phyloP scores from a whole-genome alignment of 2,888 invertebrate genomes.

The Laothoe populi region DNA sequence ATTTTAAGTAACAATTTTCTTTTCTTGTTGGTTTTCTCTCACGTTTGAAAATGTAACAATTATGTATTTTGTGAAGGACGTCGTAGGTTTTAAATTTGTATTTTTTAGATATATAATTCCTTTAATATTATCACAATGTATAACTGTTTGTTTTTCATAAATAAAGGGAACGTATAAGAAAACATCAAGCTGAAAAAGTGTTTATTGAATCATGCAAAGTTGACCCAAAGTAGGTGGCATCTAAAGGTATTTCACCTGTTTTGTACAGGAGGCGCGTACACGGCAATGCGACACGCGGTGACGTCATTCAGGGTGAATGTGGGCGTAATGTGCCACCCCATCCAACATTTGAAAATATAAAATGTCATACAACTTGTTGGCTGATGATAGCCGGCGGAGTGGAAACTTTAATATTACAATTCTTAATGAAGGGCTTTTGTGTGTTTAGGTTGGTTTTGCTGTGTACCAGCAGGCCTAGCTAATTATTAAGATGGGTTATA shows the following conservation, averaged over 20 bases:
- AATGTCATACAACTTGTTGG: constrained; percentile 17
- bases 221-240: constrained; percentile 28
- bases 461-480: neutral
- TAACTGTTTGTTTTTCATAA: too few species aligned
- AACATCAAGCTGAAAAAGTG: too few species aligned
- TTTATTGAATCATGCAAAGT: too few species aligned
- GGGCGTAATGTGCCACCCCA: constrained; percentile 49
- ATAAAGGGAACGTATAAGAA: too few species aligned
- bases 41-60: too few species aligned
- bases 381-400: constrained; percentile 17
- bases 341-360: constrained; percentile 29
- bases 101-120: too few species aligned
- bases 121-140: too few species aligned
- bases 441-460: neutral
- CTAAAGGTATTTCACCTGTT: constrained; percentile 21
- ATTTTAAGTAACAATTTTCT: too few species aligned
- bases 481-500: too few species aligned
- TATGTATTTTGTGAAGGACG: too few species aligned
- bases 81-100: too few species aligned
- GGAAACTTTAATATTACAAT: neutral
- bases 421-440: neutral
- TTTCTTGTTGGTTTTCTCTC: too few species aligned
- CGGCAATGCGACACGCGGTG: constrained; percentile 69
- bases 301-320: constrained; percentile 51
- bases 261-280: constrained; percentile 36